Evolutionary conservation across 2,888 invertebrate genomes (phyloP).

Genomic region (Caenorhabditis drosophilae): DNA sequence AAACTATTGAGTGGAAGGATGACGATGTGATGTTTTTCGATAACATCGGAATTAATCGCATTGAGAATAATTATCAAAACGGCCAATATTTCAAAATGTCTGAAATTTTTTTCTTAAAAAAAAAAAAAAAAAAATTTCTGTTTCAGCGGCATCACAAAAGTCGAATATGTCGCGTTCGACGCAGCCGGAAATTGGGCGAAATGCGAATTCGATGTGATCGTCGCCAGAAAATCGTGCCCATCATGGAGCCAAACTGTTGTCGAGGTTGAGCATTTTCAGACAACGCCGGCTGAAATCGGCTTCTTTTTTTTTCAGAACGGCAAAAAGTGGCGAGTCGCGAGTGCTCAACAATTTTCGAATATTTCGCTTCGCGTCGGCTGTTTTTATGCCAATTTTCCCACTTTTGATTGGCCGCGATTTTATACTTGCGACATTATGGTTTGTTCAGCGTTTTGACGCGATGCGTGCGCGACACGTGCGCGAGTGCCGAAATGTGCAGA

Average conservation of each 20-base stretch:
- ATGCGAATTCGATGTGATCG: slow-evolving; percentile 33
- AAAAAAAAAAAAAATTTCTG: neutral
- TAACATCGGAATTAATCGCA: slow-evolving; percentile 21
- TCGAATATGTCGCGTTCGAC: slow-evolving; percentile 36
- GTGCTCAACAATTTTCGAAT: slow-evolving; percentile 2
- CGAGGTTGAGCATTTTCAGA: neutral
- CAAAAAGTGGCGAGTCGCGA: neutral
- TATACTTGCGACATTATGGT: slow-evolving; percentile 35
- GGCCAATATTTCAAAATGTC: slow-evolving; percentile 31
- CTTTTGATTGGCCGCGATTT: slow-evolving; percentile 8
- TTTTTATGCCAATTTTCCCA: slow-evolving; percentile 12
- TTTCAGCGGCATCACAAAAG: slow-evolving; percentile 36
- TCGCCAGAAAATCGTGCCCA: slow-evolving; percentile 20
- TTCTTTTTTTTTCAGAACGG: neutral
- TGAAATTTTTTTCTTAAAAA: neutral
- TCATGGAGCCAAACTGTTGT: neutral
- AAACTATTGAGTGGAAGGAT: slow-evolving; percentile 19
- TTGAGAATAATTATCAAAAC: slow-evolving; percentile 24
- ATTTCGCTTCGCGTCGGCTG: slow-evolving; percentile 7
- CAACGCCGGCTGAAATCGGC: neutral
- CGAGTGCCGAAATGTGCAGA: neutral
- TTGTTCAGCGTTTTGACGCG: too few species aligned
- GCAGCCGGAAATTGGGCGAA: slow-evolving; percentile 37
- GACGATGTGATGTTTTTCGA: slow-evolving; percentile 25
- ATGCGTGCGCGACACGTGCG: too few species aligned